A percentile compares a stretch with the other conserved stretches of the same genome.
Evolutionary conservation across 92 coral and sea anemone genomes (phyloP).

Genomic region (Blastomussa wellsi): DNA sequence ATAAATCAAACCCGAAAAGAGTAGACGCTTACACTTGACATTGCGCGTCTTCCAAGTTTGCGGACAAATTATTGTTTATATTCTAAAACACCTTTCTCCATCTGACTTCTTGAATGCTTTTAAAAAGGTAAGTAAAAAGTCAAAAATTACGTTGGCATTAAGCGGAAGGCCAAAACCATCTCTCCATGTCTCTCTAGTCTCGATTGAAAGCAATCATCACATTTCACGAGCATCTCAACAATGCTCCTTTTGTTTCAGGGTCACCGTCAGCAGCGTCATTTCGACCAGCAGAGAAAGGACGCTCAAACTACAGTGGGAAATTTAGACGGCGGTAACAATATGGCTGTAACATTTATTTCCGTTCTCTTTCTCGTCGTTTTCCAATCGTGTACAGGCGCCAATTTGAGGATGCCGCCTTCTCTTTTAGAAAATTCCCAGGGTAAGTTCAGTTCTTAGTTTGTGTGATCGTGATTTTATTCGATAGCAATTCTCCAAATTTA

Average conservation of each 20-base stretch:
- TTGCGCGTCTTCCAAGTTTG: not conserved
- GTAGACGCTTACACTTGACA: not conserved
- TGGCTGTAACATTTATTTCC: not conserved
- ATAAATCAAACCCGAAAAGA: not conserved
- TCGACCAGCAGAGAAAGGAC: not conserved
- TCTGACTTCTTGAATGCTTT: not conserved
- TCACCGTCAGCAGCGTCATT: not conserved
- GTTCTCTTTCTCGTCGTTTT: conserved; percentile 8
- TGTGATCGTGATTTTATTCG: not conserved
- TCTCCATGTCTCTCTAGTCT: not conserved
- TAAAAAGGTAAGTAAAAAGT: too few species aligned
- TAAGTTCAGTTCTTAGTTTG: not conserved
- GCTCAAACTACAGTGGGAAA: not conserved
- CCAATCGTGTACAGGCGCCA: conserved; percentile 1
- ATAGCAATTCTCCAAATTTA: not conserved
- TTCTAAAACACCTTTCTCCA: too few species aligned
- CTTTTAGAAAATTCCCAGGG: not conserved
- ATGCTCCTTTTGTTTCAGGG: conserved; percentile 11
- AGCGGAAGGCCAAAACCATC: not conserved
- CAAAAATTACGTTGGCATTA: too few species aligned
- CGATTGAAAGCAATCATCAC: not conserved
- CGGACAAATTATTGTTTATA: not conserved
- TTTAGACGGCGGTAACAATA: not conserved
- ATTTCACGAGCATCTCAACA: not conserved
- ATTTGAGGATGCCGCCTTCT: conserved; percentile 1